Evolutionary conservation across 2,888 invertebrate genomes (phyloP), one percentile per base, ranked within the genome.

Genomic region (Lepidochrysops patricia): DNA sequence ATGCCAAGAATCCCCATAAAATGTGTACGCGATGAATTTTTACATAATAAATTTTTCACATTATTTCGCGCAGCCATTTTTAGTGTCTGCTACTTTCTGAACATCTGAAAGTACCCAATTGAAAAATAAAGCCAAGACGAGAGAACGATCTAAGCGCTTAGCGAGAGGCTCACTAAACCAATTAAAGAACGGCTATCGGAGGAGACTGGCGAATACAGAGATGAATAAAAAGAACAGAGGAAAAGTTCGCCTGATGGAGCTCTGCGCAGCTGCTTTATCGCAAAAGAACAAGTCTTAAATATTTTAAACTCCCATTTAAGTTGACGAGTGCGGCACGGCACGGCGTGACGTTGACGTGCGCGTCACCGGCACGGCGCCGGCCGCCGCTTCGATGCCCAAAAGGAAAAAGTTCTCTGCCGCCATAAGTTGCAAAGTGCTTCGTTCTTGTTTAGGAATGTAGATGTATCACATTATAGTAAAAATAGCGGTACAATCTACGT

Each of bases 131-230:
- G 3, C 52, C 29, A 29, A 29, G 29, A n/a, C 7, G 43, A 15
- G 27, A 15, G 32, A 54, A 54, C 54, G 54, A 54, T 54, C 32
- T 54, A 32, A 32, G n/a, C 19, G 54, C 32, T 54, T 29, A 52
- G 52, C 52, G 54, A 54, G 32, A 54, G 54, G 32, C 54, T 54
- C 12, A 74, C 70, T 64, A 61, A 69, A 72, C 71, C 75, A 80
- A 80, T 81, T 80, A 80, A 77, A 69, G 69, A 69, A 71, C 67
- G 70, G 68, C 71, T 66, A 76, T 73, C 73, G 74, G 69, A 74
- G 72, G 65, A 72, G 70, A 74, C 68, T 65, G 66, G 68, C 67
- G 69, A 68, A 70, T 71, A 72, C 68, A 61, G 64, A 69, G 68
- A 66, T 65, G 67, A 76, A 69, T 68, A 75, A 75, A 76, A 77